A percentile compares a stretch with the other conserved stretches of the same genome.
Conservation (phyloP, 2,113 vertebrate genomes). For the Phalacrocorax aristotelis region DNA sequence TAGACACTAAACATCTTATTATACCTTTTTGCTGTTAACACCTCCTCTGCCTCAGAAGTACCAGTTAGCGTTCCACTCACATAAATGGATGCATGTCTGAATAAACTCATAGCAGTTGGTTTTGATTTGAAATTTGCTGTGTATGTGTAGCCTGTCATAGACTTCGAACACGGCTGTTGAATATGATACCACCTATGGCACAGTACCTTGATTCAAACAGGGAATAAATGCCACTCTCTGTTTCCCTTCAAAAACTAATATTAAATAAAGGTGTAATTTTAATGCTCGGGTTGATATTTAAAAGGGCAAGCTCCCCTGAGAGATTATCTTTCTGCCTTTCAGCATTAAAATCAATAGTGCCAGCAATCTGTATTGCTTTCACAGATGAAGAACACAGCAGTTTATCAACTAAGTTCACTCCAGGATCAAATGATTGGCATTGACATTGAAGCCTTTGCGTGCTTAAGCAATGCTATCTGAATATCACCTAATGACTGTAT, state of each 20-base stretch:
- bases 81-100: neutral
- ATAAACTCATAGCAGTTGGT: neutral
- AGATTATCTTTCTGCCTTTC: neutral
- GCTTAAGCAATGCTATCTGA: neutral
- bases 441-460: neutral
- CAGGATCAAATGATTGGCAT: neutral
- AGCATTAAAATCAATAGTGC: neutral
- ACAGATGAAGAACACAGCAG: slow-evolving; percentile 2
- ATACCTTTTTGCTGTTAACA: neutral
- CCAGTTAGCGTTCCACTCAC: neutral
- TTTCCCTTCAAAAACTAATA: neutral
- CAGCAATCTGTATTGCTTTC: neutral
- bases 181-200: neutral
- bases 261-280: slow-evolving; percentile 25
- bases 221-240: neutral
- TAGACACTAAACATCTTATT: neutral
- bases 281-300: neutral
- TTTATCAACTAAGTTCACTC: slow-evolving; percentile 11
- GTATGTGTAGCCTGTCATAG: neutral
- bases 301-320: neutral
- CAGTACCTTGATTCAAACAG: neutral
- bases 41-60: neutral
- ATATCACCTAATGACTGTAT: neutral
- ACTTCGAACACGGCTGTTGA: neutral
- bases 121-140: neutral